Evolutionary conservation across 2,888 invertebrate genomes (phyloP).

Genomic region (Heliconius erato): DNA sequence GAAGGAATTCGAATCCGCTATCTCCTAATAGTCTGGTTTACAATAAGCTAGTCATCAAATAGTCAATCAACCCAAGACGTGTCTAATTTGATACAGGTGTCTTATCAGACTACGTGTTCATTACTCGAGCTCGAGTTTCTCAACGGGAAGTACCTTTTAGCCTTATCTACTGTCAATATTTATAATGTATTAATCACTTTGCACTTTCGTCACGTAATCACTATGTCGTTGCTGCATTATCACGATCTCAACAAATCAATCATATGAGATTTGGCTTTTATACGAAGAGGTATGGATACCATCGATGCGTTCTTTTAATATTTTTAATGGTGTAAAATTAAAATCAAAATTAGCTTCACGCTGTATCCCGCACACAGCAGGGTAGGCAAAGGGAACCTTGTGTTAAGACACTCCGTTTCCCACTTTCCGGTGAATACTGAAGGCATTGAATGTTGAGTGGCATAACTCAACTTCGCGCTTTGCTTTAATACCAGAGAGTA

Average conservation of each 20-base stretch:
- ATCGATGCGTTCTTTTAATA: background rate
- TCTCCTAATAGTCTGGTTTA: background rate
- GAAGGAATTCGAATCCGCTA: background rate
- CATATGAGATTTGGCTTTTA: background rate
- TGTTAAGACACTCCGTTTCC: too few species aligned
- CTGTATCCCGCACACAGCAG: too few species aligned
- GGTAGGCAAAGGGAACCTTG: too few species aligned
- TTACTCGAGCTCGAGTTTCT: background rate
- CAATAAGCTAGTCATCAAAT: background rate
- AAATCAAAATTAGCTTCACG: too few species aligned
- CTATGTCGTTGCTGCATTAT: background rate
- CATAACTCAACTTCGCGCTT: too few species aligned
- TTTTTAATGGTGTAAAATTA: too few species aligned
- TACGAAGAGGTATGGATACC: background rate
- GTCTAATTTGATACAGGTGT: background rate
- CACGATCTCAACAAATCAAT: background rate
- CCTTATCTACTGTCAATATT: conserved; percentile 7
- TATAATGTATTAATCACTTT: conserved; percentile 8
- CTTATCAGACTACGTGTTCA: background rate
- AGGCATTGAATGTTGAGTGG: too few species aligned
- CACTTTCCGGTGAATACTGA: too few species aligned
- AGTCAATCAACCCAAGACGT: background rate
- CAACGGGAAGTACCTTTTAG: conserved; percentile 6
- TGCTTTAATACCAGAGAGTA: too few species aligned
- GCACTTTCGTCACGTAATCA: conserved; percentile 19